These are phyloP conservation scores for Antidorcas marsupialis DNA, from an alignment of 2,113 vertebrate species.

Conservation along the genomic window DNA sequence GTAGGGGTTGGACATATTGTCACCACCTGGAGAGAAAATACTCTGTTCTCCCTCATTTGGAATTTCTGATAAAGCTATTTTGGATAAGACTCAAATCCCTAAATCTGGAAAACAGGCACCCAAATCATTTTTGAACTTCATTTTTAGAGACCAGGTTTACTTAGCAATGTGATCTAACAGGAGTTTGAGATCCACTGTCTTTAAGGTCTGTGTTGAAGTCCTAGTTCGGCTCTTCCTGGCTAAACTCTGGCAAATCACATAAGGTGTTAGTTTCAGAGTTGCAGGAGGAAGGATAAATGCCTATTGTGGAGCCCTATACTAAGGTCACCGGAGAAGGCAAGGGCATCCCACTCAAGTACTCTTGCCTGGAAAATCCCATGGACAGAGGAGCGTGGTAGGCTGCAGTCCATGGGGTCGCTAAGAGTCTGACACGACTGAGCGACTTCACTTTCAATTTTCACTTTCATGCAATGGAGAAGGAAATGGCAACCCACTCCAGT, in stretches of 20 bases:
- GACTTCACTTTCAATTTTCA: too few relatives aligned
- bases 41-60: background rate
- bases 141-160: background rate
- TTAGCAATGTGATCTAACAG: background rate
- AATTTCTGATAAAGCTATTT: background rate
- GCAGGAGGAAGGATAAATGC: background rate
- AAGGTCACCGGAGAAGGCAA: background rate
- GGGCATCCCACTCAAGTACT: too few relatives aligned
- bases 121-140: background rate
- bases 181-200: background rate
- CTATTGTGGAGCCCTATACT: background rate
- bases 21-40: background rate
- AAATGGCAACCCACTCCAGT: too few relatives aligned
- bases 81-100: background rate
- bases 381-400: too few relatives aligned
- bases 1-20: background rate
- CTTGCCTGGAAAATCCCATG: too few relatives aligned
- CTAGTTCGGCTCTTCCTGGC: background rate
- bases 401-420: too few relatives aligned
- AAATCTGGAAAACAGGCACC: background rate
- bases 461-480: too few relatives aligned
- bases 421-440: too few relatives aligned
- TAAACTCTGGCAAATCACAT: background rate
- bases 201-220: background rate
- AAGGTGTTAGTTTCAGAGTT: background rate